Evolutionary conservation across 2,113 vertebrate genomes (phyloP).

Genomic region (Sakesphorus luctuosus): DNA sequence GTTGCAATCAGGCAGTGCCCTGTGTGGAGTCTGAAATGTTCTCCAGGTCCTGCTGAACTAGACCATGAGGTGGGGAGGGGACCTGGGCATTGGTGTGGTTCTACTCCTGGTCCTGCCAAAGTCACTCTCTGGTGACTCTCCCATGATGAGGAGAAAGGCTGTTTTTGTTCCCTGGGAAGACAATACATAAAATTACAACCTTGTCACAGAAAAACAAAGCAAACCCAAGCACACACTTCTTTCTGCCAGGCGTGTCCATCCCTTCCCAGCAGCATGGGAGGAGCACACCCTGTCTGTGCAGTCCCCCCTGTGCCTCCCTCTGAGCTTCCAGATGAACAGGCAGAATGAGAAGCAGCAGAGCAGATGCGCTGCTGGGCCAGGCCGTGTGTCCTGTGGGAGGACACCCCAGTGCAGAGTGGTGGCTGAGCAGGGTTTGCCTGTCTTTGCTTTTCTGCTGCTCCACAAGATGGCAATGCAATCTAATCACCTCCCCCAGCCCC

Average conservation of each 20-base stretch:
- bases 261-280: background rate
- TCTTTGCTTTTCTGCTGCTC: background rate
- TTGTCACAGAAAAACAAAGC: background rate
- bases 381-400: background rate
- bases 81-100: no score
- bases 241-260: accelerated
- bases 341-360: accelerated
- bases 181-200: background rate
- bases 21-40: no score
- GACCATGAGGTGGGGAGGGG: no score
- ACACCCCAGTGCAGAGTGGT: accelerated
- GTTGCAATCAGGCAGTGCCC: no score
- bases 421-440: background rate
- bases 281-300: background rate
- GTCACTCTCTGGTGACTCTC: no score
- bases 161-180: background rate
- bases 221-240: background rate
- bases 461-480: conserved; percentile 68
- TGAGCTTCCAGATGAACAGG: background rate
- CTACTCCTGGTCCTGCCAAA: no score
- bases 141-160: background rate
- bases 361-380: background rate
- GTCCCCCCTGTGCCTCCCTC: background rate
- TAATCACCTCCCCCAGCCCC: background rate
- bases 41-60: no score